phyloP scores from a whole-genome alignment of 2,888 invertebrate species.

The Lobophora halterata region DNA sequence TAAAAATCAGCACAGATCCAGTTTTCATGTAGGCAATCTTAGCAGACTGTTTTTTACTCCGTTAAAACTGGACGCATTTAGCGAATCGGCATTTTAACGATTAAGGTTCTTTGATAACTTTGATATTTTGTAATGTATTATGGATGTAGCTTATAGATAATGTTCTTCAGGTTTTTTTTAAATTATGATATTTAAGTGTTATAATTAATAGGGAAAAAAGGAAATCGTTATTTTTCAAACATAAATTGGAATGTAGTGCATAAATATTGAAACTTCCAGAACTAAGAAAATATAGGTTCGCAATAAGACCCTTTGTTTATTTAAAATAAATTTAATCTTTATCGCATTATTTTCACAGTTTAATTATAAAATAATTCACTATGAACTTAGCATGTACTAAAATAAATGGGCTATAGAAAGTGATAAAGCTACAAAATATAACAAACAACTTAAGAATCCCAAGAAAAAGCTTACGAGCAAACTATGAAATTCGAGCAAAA shows the following conservation, averaged over 20 bases:
- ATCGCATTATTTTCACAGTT: too few species aligned
- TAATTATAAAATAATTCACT: too few species aligned
- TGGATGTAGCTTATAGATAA: not conserved
- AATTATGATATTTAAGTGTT: constrained; percentile 3
- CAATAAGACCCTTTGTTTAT: too few species aligned
- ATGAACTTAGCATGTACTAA: too few species aligned
- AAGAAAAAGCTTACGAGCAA: constrained; percentile 29
- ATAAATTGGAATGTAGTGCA: too few species aligned
- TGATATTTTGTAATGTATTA: not conserved
- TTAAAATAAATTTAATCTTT: too few species aligned
- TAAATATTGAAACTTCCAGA: too few species aligned
- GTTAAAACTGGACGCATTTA: constrained; percentile 9
- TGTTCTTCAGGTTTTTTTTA: not conserved
- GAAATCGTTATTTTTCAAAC: too few species aligned
- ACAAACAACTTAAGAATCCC: constrained; percentile 18
- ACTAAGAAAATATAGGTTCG: too few species aligned
- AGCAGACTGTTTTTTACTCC: constrained; percentile 18
- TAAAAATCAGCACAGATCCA: constrained; percentile 47
- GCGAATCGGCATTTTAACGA: constrained; percentile 3
- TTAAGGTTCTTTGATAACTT: constrained; percentile 8
- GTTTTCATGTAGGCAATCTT: constrained; percentile 39
- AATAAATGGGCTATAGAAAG: too few species aligned
- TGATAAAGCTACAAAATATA: not conserved
- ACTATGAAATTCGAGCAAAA: constrained; percentile 54
- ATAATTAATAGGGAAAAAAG: not conserved